Percentiles rank a stretch among this genome's conserved stretches.
Conservation (phyloP, 2,888 invertebrate genomes). For the Lepidocyrtinus sp. region DNA sequence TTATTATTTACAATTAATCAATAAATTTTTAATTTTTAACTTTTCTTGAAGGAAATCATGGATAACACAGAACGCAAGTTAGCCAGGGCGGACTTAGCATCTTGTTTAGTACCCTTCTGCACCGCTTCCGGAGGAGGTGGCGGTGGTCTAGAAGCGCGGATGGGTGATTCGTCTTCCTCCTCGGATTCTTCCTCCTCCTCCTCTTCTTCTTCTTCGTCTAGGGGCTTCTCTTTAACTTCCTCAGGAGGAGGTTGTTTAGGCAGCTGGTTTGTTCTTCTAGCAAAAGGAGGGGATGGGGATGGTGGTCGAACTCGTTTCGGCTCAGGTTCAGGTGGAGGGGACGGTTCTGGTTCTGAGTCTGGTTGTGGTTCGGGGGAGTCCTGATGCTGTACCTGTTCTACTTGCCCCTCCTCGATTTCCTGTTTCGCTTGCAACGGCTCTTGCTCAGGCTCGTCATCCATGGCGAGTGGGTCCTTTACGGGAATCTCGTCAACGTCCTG, state of each 20-base stretch:
- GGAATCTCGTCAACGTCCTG: conserved; percentile 36
- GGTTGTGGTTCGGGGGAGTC: background rate
- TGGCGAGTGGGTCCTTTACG: conserved; percentile 39
- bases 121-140: conserved; percentile 15
- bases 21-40: too few species aligned
- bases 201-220: background rate
- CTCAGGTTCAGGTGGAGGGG: background rate
- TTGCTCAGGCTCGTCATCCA: conserved; percentile 36
- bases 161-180: conserved; percentile 8
- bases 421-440: background rate
- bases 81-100: conserved; percentile 52
- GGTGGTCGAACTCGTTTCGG: background rate
- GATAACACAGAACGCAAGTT: conserved; percentile 50
- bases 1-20: too few species aligned
- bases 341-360: background rate
- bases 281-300: conserved; percentile 4
- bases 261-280: background rate
- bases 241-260: conserved; percentile 25
- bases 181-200: conserved; percentile 10
- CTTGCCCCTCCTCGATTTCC: background rate
- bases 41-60: conserved; percentile 29
- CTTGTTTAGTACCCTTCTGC: conserved; percentile 51
- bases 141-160: background rate
- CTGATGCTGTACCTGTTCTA: background rate
- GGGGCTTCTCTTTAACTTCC: too few species aligned